Conservation (phyloP, 2,797 vertebrate species). For the Perodicticus potto region DNA sequence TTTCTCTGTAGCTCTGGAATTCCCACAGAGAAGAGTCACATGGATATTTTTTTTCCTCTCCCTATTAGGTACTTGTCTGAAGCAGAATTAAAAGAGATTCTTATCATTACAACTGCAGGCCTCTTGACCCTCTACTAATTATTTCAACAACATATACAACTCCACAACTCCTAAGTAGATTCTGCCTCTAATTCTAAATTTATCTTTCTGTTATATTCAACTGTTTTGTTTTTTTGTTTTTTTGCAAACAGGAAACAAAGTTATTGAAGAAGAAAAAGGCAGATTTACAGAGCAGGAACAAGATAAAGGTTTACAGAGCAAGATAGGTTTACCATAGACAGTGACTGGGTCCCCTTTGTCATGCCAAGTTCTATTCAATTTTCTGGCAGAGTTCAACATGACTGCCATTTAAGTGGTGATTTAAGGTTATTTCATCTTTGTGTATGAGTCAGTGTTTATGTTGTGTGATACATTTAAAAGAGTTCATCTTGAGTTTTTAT, state of each 20-base stretch:
- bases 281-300: no score
- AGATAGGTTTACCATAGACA: no score
- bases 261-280: no score
- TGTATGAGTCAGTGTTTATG: neutral
- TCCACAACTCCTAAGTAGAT: neutral
- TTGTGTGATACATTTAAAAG: neutral
- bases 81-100: conserved; percentile 48
- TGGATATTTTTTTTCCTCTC: neutral
- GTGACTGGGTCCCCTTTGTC: no score
- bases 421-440: conserved; percentile 1
- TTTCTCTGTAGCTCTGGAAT: neutral
- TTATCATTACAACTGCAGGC: neutral
- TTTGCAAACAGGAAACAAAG: no score
- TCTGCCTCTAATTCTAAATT: neutral
- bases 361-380: neutral
- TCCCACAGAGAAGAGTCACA: no score
- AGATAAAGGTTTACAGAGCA: no score
- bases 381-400: neutral
- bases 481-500: neutral
- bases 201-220: conserved; percentile 29
- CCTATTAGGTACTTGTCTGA: neutral
- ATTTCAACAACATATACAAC: neutral
- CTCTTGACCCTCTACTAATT: conserved; percentile 29
- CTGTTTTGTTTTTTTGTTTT: no score
- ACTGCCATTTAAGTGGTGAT: neutral